Evolutionary conservation across 2,797 vertebrate species (phyloP).

Genomic region (Cephalopachus bancanus): DNA sequence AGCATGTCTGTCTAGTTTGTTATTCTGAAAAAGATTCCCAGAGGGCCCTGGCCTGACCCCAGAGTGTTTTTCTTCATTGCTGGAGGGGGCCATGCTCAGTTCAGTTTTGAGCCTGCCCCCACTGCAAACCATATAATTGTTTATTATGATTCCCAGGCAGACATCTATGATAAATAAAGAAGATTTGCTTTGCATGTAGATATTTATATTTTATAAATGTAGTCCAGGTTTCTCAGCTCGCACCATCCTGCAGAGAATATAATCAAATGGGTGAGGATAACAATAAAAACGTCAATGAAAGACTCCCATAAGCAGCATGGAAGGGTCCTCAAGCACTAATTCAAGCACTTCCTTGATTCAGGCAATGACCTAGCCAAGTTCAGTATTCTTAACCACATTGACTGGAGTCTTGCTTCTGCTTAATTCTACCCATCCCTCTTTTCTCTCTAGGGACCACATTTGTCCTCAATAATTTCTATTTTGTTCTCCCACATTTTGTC

Average conservation of each 20-base stretch:
- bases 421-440: not conserved
- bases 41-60: constrained; percentile 61
- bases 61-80: constrained; percentile 63
- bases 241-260: not conserved
- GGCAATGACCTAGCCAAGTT: not conserved
- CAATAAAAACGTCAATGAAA: not conserved
- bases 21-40: constrained; percentile 63
- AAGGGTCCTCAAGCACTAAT: not conserved
- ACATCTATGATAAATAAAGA: constrained; percentile 70
- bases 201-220: constrained; percentile 74
- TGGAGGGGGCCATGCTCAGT: not conserved
- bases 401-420: not conserved
- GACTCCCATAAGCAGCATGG: not conserved
- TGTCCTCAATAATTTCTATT: not conserved
- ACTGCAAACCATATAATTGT: constrained; percentile 38
- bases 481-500: not conserved
- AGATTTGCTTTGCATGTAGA: constrained; percentile 63
- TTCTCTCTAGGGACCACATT: not conserved
- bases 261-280: constrained; percentile 6
- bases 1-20: constrained; percentile 73
- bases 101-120: not conserved
- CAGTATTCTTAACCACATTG: not conserved
- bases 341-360: not conserved
- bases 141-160: constrained; percentile 73
- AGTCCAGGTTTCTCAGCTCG: constrained; percentile 68